Conservation (phyloP, 1,140 invertebrate species). For the Hylyphantes graminicola region DNA sequence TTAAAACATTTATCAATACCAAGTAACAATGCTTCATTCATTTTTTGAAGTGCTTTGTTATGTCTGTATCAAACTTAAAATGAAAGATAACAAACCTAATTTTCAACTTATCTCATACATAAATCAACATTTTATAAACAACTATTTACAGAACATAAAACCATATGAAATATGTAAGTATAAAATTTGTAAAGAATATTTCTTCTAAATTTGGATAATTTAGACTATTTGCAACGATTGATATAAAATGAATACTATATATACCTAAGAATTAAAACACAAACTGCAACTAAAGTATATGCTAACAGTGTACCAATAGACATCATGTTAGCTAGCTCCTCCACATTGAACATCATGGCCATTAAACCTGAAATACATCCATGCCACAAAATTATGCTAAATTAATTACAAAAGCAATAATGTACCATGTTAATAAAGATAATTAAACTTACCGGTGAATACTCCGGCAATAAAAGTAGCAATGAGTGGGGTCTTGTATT, state of each 20-base stretch:
- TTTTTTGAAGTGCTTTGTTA: too few species aligned
- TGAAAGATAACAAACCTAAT: too few species aligned
- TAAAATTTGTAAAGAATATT: too few species aligned
- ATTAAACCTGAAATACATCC: slow-evolving; percentile 78
- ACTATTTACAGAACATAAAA: too few species aligned
- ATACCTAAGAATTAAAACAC: slow-evolving; percentile 81
- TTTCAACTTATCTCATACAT: too few species aligned
- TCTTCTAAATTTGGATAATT: not conserved
- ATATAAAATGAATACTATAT: not conserved
- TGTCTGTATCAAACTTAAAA: too few species aligned
- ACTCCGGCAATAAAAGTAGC: slow-evolving; percentile 85
- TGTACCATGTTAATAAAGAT: not conserved
- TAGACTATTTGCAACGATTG: not conserved
- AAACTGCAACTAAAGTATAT: slow-evolving; percentile 90
- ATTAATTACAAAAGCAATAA: slow-evolving; percentile 8
- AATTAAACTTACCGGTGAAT: slow-evolving; percentile 66
- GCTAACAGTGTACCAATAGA: slow-evolving; percentile 94
- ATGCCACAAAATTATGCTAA: not conserved
- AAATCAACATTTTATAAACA: too few species aligned
- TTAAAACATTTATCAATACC: too few species aligned
- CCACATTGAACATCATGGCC: slow-evolving; percentile 86
- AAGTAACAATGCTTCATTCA: too few species aligned
- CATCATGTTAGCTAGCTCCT: slow-evolving; percentile 93
- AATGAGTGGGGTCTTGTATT: slow-evolving; percentile 83
- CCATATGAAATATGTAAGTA: too few species aligned